Evolutionary conservation across 2,888 invertebrate genomes (phyloP).

Genomic region (Blera fallax): DNA sequence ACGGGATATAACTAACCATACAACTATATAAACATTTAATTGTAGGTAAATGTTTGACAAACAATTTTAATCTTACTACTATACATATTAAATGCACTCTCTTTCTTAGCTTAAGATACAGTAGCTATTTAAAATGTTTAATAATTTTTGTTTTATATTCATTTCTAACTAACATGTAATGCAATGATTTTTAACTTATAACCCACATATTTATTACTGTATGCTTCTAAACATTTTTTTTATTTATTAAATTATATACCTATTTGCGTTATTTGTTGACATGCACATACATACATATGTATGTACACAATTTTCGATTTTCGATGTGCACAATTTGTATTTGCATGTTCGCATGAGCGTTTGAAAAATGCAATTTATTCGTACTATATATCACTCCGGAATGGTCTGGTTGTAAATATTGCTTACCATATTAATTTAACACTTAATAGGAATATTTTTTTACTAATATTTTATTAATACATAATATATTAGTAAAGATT

Average conservation of each 20-base stretch:
- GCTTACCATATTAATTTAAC: neutral
- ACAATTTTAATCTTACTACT: neutral
- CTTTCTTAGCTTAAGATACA: neutral
- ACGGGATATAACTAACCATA: conserved; percentile 45
- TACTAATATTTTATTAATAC: neutral
- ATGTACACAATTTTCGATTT: too few relatives aligned
- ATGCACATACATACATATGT: too few relatives aligned
- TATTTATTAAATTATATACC: too few relatives aligned
- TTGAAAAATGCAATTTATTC: too few relatives aligned
- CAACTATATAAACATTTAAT: conserved; percentile 31
- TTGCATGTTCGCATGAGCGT: too few relatives aligned
- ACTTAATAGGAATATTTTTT: neutral
- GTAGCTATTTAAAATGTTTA: neutral
- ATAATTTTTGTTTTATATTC: too few relatives aligned
- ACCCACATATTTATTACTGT: too few relatives aligned
- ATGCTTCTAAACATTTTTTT: too few relatives aligned
- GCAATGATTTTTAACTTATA: neutral
- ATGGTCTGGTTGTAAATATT: too few relatives aligned
- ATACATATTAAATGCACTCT: conserved; percentile 1
- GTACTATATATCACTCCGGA: too few relatives aligned
- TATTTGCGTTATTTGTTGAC: too few relatives aligned
- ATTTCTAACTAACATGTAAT: neutral
- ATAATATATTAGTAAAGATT: neutral
- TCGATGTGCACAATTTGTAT: too few relatives aligned
- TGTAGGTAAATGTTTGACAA: conserved; percentile 53